Conservation (phyloP, 2,888 invertebrate species). For the Siphlonurus alternatus region DNA sequence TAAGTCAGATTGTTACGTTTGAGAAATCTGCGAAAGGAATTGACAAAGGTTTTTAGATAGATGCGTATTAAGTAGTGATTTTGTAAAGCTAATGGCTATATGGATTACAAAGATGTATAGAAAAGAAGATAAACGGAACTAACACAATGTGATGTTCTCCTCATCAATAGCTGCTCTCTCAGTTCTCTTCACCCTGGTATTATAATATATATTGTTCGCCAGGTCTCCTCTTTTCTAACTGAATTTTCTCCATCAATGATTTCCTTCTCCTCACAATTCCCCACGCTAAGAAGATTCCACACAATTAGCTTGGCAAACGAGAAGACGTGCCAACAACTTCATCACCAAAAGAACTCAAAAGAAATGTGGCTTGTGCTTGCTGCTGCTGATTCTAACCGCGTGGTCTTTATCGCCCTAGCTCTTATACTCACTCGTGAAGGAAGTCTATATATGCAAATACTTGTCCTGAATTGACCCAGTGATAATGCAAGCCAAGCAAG, state of each 20-base stretch:
- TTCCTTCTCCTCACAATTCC: not conserved
- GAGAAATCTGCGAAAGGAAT: not conserved
- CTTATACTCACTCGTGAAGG: too few species aligned
- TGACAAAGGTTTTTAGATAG: too few species aligned
- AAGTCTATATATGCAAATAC: too few species aligned
- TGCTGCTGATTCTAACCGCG: not conserved
- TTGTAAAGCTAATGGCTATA: too few species aligned
- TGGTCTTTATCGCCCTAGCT: too few species aligned
- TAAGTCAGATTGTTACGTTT: not conserved
- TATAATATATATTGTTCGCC: too few species aligned
- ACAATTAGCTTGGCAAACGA: not conserved
- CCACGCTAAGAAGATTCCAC: not conserved
- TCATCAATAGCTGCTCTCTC: not conserved
- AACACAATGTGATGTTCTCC: not conserved
- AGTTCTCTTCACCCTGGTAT: not conserved
- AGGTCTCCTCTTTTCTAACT: not conserved
- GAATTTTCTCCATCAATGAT: not conserved
- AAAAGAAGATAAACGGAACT: too few species aligned
- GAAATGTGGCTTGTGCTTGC: not conserved
- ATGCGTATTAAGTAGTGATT: too few species aligned
- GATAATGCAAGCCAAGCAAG: too few species aligned
- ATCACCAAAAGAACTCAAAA: not conserved
- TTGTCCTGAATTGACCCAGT: too few species aligned
- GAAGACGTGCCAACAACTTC: not conserved
- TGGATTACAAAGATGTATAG: too few species aligned